These are phyloP conservation scores for Scylla paramamosain DNA, from an alignment of 1,140 invertebrate species.

Conservation along the genomic window DNA sequence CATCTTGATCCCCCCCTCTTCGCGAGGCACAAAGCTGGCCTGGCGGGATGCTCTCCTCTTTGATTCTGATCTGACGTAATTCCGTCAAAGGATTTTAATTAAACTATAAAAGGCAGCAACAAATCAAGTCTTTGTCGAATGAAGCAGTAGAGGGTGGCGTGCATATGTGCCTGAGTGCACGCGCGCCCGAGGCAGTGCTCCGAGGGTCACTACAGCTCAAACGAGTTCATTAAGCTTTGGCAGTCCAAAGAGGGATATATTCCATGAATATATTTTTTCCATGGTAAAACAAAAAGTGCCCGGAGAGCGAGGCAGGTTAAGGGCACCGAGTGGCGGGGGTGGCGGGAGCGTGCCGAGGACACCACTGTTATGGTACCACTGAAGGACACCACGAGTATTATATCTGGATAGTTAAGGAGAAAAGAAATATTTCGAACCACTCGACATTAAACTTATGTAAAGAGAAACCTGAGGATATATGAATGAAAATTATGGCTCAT, in stretches of 20 bases:
- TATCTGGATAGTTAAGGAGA: not conserved
- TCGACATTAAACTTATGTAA: not conserved
- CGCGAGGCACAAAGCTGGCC: no score
- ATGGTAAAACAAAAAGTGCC: not conserved
- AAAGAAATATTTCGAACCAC: not conserved
- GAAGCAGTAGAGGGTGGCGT: not conserved
- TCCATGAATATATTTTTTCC: not conserved
- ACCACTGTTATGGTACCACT: not conserved
- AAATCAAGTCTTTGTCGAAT: no score
- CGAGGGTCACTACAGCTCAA: not conserved
- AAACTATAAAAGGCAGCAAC: no score
- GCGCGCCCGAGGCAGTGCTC: not conserved
- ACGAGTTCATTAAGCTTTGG: slow-evolving; percentile 14
- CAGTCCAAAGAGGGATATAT: not conserved
- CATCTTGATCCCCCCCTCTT: no score
- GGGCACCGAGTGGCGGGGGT: not conserved
- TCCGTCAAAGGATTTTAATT: no score
- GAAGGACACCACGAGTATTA: not conserved
- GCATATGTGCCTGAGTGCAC: not conserved
- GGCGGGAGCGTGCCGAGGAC: not conserved
- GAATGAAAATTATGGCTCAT: not conserved
- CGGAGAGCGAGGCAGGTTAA: not conserved
- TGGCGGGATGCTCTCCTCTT: no score
- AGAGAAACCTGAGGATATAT: not conserved
- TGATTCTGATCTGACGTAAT: no score